Percentiles rank a stretch among this genome's conserved stretches.
phyloP scores from a whole-genome alignment of 1,140 invertebrate species.

The Dryas iulia region DNA sequence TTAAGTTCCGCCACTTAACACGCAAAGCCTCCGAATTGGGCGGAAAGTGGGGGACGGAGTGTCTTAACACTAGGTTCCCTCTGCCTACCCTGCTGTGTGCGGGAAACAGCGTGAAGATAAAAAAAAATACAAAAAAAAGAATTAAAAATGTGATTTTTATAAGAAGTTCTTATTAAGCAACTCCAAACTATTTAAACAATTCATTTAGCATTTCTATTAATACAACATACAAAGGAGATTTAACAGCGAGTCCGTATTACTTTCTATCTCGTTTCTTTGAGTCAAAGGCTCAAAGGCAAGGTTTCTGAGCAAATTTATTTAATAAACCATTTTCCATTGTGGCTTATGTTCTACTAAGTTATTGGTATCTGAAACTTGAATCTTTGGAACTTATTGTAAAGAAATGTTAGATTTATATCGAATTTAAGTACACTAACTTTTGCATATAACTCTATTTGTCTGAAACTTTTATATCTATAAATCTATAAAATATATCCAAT shows the following conservation, averaged over 20 bases:
- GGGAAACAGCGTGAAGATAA: too few relatives aligned
- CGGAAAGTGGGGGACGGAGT: too few relatives aligned
- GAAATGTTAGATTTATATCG: background rate
- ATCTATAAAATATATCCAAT: too few relatives aligned
- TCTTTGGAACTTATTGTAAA: background rate
- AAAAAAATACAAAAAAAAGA: too few relatives aligned
- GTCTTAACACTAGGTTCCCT: too few relatives aligned
- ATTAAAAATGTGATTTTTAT: too few relatives aligned
- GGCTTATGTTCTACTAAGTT: conserved; percentile 11
- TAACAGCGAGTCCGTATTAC: conserved; percentile 16
- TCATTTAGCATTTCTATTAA: conserved; percentile 1
- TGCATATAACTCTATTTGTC: background rate
- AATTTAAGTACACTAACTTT: background rate
- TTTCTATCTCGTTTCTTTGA: conserved; percentile 24
- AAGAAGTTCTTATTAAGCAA: too few relatives aligned
- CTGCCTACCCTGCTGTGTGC: too few relatives aligned
- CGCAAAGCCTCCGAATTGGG: too few relatives aligned
- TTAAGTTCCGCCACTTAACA: too few relatives aligned
- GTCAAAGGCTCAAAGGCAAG: conserved; percentile 22
- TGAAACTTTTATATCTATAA: too few relatives aligned
- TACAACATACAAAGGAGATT: conserved; percentile 12
- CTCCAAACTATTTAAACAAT: background rate
- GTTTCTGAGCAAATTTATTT: conserved; percentile 10
- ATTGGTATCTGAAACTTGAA: conserved; percentile 15
- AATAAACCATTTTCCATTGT: conserved; percentile 17